phyloP scores from a whole-genome alignment of 2,113 vertebrate species.

The Chroicocephalus ridibundus region DNA sequence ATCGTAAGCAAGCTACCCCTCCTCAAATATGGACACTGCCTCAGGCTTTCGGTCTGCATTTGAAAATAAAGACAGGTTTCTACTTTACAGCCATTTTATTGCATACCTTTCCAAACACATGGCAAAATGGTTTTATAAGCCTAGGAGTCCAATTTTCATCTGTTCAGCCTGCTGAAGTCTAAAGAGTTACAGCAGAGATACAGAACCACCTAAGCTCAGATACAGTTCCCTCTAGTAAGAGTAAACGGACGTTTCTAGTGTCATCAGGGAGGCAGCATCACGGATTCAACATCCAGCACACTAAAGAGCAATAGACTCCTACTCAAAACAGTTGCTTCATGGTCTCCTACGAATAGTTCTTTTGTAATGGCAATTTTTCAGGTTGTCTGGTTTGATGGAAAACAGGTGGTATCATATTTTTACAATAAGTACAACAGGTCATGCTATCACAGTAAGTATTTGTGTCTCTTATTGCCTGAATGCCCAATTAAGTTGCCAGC shows the following conservation, averaged over 20 bases:
- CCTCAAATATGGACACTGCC: neutral
- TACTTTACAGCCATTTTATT: neutral
- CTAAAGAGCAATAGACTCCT: neutral
- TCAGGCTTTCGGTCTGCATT: neutral
- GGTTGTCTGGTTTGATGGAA: neutral
- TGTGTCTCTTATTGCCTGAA: neutral
- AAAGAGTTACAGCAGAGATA: neutral
- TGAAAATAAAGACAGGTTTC: neutral
- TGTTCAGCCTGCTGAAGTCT: neutral
- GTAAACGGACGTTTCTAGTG: neutral
- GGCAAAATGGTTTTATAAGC: neutral
- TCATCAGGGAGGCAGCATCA: neutral
- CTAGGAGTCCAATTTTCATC: neutral
- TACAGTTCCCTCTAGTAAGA: neutral
- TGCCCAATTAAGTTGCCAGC: neutral
- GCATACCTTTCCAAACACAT: neutral
- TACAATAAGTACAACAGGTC: neutral
- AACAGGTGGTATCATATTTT: neutral
- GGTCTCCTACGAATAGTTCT: neutral
- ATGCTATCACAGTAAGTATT: neutral
- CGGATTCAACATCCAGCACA: neutral
- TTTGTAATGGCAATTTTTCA: neutral
- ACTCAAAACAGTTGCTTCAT: neutral
- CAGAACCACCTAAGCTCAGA: neutral
- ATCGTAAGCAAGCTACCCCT: neutral